Evolutionary conservation across 2,888 invertebrate genomes (phyloP).

Genomic region (Lydus trimaculatus): DNA sequence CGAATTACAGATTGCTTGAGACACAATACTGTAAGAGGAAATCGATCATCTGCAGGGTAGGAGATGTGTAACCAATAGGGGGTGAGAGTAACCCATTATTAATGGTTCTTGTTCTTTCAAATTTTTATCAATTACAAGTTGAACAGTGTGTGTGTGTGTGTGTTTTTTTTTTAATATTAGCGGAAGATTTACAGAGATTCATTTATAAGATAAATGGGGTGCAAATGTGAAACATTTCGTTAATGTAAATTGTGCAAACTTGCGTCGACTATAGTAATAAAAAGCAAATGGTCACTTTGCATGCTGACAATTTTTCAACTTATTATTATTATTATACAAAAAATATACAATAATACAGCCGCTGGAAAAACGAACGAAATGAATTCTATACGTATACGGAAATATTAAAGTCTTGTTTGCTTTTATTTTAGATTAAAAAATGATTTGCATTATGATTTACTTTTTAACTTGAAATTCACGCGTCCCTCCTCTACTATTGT

Average conservation of each 20-base stretch:
- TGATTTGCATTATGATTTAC: conserved; percentile 54
- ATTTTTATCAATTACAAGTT: no score
- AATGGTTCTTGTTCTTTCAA: no score
- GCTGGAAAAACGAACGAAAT: no score
- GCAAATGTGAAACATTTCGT: not conserved
- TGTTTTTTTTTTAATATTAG: not conserved
- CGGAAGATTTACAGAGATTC: not conserved
- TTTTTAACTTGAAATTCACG: conserved; percentile 38
- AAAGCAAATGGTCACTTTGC: conserved; percentile 5
- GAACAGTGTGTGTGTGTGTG: no score
- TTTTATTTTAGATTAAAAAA: conserved; percentile 53
- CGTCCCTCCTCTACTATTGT: conserved; percentile 23
- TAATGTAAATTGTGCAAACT: not conserved
- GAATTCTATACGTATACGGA: conserved; percentile 26
- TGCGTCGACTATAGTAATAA: not conserved
- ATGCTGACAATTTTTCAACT: not conserved
- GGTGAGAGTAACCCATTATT: no score
- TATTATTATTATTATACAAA: not conserved
- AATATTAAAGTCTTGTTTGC: conserved; percentile 51
- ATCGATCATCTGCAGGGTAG: no score
- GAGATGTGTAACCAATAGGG: no score
- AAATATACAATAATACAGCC: not conserved
- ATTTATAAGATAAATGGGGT: not conserved
- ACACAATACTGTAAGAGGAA: no score
- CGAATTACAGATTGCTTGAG: no score